Evolutionary conservation across 2,888 invertebrate species (phyloP).

Genomic region (Saturnia pavonia): DNA sequence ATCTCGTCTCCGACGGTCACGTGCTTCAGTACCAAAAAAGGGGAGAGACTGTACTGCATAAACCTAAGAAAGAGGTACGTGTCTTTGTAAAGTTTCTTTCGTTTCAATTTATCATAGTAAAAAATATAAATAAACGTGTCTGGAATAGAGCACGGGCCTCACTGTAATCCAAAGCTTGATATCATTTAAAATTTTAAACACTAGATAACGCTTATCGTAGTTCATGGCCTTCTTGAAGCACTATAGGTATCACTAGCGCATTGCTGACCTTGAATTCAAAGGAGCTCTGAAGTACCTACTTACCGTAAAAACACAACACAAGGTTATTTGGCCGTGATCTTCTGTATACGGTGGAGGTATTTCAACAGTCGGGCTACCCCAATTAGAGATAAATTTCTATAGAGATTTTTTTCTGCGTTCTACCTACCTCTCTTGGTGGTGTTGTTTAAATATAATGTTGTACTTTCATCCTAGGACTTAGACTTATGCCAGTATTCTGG

Average conservation of each 20-base stretch:
- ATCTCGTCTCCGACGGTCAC: slow-evolving; percentile 86
- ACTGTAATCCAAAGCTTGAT: not conserved
- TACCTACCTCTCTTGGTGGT: too few relatives aligned
- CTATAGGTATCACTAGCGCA: too few relatives aligned
- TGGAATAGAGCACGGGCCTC: not conserved
- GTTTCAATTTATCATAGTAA: not conserved
- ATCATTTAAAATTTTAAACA: not conserved
- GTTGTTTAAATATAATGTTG: not conserved
- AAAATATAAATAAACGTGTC: not conserved
- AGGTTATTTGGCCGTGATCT: too few relatives aligned
- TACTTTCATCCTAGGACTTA: slow-evolving; percentile 80
- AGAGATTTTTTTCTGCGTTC: too few relatives aligned
- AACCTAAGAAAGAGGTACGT: slow-evolving; percentile 79
- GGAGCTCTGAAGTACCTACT: too few relatives aligned
- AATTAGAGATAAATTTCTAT: too few relatives aligned
- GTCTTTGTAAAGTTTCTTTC: not conserved
- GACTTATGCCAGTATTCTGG: slow-evolving; percentile 91
- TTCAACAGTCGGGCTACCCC: too few relatives aligned
- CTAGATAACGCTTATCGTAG: too few relatives aligned
- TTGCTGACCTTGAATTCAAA: too few relatives aligned
- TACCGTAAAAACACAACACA: too few relatives aligned
- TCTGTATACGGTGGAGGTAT: too few relatives aligned
- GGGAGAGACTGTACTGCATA: slow-evolving; percentile 78
- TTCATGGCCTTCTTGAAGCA: too few relatives aligned
- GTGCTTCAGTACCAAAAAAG: slow-evolving; percentile 82